Evolutionary conservation across 1,140 invertebrate genomes (phyloP).

Genomic region (Ostrea edulis): DNA sequence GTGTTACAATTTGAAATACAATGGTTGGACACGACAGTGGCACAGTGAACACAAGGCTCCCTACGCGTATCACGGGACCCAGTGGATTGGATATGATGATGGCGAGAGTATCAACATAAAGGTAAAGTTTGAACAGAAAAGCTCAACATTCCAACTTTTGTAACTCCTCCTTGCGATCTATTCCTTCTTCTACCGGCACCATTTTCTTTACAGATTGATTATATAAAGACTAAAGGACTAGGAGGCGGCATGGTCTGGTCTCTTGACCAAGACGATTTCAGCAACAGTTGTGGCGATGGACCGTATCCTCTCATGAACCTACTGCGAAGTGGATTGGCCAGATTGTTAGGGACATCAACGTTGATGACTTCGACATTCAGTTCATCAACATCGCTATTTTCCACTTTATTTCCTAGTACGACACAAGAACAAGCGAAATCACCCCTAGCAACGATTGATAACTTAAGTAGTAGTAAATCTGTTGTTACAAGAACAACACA

Average conservation of each 20-base stretch:
- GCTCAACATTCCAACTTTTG: neutral
- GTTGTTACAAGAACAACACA: neutral
- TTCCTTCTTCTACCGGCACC: neutral
- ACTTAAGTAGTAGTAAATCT: neutral
- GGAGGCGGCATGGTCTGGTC: slow-evolving; percentile 98
- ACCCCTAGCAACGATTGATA: neutral
- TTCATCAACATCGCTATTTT: neutral
- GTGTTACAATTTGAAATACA: slow-evolving; percentile 70
- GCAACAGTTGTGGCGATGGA: slow-evolving; percentile 85
- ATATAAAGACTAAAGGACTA: slow-evolving; percentile 93
- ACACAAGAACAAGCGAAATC: neutral
- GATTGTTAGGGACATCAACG: neutral
- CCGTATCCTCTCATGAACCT: slow-evolving; percentile 91
- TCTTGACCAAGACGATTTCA: slow-evolving; percentile 97
- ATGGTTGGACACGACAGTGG: slow-evolving; percentile 78
- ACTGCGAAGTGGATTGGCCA: neutral
- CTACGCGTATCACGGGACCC: slow-evolving; percentile 88
- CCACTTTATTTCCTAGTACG: neutral
- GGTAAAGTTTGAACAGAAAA: slow-evolving; percentile 77
- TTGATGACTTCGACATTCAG: neutral
- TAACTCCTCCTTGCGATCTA: neutral
- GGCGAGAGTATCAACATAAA: slow-evolving; percentile 87
- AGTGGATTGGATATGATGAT: slow-evolving; percentile 96
- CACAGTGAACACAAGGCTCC: slow-evolving; percentile 88
- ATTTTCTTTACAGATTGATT: slow-evolving; percentile 83